Evolutionary conservation across 1,140 invertebrate species (phyloP).

Genomic region (Drosophila persimilis): DNA sequence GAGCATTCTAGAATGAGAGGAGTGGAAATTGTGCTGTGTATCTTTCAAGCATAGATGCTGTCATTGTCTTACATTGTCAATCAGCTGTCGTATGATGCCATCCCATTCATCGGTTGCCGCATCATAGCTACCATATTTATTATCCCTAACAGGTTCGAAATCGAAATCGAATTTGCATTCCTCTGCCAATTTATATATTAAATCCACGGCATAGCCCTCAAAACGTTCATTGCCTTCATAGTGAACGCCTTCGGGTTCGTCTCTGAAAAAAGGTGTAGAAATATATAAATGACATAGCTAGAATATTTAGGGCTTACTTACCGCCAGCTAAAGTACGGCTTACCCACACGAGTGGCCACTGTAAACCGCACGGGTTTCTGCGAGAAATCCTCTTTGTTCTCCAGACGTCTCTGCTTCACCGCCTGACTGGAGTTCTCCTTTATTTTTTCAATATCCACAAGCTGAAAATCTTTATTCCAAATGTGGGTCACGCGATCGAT

Average conservation of each 20-base stretch:
- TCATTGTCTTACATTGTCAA: slow-evolving; percentile 86
- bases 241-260: slow-evolving; percentile 69
- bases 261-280: slow-evolving; percentile 14
- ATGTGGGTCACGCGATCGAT: slow-evolving; percentile 64
- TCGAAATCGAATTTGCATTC: slow-evolving; percentile 89
- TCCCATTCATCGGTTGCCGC: slow-evolving; percentile 89
- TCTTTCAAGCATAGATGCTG: too few species aligned
- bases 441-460: slow-evolving; percentile 57
- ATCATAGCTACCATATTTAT: slow-evolving; percentile 88
- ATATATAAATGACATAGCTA: neutral
- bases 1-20: slow-evolving; percentile 85
- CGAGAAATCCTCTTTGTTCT: slow-evolving; percentile 66
- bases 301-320: slow-evolving; percentile 19
- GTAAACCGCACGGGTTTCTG: slow-evolving; percentile 61
- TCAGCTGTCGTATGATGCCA: slow-evolving; percentile 92
- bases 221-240: slow-evolving; percentile 85
- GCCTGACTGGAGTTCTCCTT: slow-evolving; percentile 60
- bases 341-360: slow-evolving; percentile 70
- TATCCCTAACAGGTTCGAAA: slow-evolving; percentile 88
- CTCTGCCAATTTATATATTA: slow-evolving; percentile 88
- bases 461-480: slow-evolving; percentile 69
- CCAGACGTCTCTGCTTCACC: slow-evolving; percentile 42
- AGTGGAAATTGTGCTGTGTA: neutral
- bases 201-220: slow-evolving; percentile 90
- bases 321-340: slow-evolving; percentile 77